phyloP scores from a whole-genome alignment of 2,888 invertebrate genomes.

The Lasioglossum figueresi region DNA sequence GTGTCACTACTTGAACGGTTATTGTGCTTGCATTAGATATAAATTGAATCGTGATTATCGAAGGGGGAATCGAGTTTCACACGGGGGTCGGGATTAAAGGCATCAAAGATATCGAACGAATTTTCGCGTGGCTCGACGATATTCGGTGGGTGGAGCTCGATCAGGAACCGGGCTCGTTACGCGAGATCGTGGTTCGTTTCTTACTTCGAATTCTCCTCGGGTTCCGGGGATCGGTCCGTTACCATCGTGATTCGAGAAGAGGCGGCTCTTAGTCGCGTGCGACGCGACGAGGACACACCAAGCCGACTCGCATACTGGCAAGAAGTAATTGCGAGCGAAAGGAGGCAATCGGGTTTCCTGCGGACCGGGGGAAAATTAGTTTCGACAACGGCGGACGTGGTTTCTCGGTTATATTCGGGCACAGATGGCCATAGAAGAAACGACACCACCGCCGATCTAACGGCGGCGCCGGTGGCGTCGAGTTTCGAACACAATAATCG shows the following conservation, averaged over 20 bases:
- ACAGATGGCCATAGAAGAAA: conserved; percentile 35
- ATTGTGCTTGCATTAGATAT: conserved; percentile 35
- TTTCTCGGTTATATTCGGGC: conserved; percentile 35
- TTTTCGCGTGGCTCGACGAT: neutral
- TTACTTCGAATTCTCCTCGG: neutral
- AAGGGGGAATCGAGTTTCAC: conserved; percentile 21
- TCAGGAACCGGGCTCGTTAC: conserved; percentile 1
- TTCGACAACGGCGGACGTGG: conserved; percentile 19
- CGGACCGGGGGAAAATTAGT: conserved; percentile 27
- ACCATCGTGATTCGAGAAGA: neutral
- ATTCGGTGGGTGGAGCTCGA: neutral
- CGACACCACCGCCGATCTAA: neutral
- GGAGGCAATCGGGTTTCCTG: conserved; percentile 30
- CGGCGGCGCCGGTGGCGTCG: conserved; percentile 2
- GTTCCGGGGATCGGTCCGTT: neutral
- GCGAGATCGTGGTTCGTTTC: conserved; percentile 14
- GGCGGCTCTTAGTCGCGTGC: neutral
- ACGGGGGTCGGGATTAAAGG: conserved; percentile 9
- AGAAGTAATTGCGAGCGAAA: conserved; percentile 17
- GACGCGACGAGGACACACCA: neutral
- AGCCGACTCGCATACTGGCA: neutral
- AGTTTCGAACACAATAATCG: conserved; percentile 58
- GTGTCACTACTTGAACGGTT: conserved; percentile 10
- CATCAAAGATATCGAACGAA: conserved; percentile 15
- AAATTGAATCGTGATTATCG: conserved; percentile 34